Conservation (phyloP, 2,113 vertebrate species). For the Ceuthmochares aereus region DNA sequence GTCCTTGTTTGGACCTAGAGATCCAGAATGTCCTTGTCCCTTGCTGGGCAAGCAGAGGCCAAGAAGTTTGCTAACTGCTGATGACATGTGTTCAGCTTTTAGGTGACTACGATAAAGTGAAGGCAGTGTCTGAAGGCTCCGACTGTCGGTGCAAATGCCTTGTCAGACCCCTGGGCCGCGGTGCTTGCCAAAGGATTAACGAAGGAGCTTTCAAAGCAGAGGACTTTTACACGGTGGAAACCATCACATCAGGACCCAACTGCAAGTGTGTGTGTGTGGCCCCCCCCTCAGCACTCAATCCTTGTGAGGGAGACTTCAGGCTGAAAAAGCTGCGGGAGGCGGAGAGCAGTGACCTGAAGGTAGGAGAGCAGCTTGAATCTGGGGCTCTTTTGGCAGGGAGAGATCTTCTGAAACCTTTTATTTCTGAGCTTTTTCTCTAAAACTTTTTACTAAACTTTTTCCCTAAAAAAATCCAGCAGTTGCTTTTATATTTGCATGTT, state of each 20-base stretch:
- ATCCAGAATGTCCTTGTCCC: background rate
- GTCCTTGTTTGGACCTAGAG: background rate
- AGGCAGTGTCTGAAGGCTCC: constrained; percentile 93
- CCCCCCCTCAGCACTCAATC: constrained; percentile 90
- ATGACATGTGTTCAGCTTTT: constrained; percentile 81
- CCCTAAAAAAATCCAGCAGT: background rate
- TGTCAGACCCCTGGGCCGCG: constrained; percentile 90
- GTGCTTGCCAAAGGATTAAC: constrained; percentile 86
- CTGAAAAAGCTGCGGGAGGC: constrained; percentile 88
- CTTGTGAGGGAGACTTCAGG: constrained; percentile 90
- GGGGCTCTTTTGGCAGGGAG: background rate
- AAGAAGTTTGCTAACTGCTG: background rate
- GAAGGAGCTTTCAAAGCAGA: constrained; percentile 77
- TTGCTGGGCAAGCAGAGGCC: background rate
- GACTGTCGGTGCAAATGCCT: constrained; percentile 94
- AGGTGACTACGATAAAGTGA: constrained; percentile 97
- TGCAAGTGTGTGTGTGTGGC: constrained; percentile 96
- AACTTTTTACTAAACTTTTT: background rate
- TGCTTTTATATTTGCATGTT: background rate
- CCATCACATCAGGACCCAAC: constrained; percentile 88
- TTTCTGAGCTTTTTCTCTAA: background rate
- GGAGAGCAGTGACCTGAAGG: constrained; percentile 87
- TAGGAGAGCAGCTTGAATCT: constrained; percentile 51
- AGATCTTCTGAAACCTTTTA: background rate
- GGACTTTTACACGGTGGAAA: constrained; percentile 93